Base-by-base conservation (phyloP, 2,888 invertebrate species). In the Ophion obscuratus region DNA sequence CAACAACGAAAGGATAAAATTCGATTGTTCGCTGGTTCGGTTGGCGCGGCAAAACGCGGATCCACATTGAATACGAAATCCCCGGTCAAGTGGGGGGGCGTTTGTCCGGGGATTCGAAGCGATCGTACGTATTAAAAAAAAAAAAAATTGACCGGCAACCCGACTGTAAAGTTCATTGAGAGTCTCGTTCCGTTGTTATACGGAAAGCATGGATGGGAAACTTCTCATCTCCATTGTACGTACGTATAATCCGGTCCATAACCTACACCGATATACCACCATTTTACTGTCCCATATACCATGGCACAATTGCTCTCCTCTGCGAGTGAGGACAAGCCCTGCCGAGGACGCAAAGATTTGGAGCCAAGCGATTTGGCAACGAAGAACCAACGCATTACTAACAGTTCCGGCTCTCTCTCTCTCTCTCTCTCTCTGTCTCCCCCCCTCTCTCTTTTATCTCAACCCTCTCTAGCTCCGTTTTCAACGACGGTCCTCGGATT, bases 331-430 rank as follows among this genome's bases (percentile, higher is more conserved):
- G 66, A 83, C 85, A 71, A 83, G 80, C 80, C 62, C 83, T 83
- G 81, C 81, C 81, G 81, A 66, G 75, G 78, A 86, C 81, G 81
- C 83, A 59, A 86, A 86, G 86, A 86, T 86, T 85, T 85, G 85
- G 81, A 83, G 85, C 87, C 85, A 87, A 87, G 81, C 83, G 83
- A 87, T 87, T 87, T 87, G 87, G 87, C 87, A 87, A 78, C 70
- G 61, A 75, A 83, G 85, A 75, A 78, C 79, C 80, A 81, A 85
- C 85, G 83, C 83, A 83, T 83, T 81, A 87, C 87, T 85, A 83
- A 85, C 87, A 83, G 83, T 85, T 85, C 85, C 83, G 85, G 75
- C 57, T 85, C 80, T 66, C 67, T 71, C 62, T 3, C 47, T 47
- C 40, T 14, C 70, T 59, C 20, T 68, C 68, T 78, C 70, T 81